phyloP scores from a whole-genome alignment of 2,113 vertebrate genomes.

The Lophius piscatorius region DNA sequence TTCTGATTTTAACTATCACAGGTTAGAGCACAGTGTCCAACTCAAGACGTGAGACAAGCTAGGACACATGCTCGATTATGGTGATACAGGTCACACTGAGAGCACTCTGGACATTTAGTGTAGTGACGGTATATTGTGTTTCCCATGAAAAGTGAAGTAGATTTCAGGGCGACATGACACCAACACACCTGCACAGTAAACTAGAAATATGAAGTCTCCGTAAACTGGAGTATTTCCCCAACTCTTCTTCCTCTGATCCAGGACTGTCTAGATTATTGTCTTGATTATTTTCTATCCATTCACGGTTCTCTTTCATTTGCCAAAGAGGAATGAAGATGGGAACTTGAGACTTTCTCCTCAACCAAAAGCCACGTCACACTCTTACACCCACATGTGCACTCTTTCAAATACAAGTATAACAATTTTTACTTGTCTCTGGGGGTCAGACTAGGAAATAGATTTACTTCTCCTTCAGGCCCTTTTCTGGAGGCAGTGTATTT shows the following conservation, averaged over 20 bases:
- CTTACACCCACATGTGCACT: background rate
- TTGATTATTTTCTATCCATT: conserved; percentile 38
- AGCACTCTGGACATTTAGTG: conserved; percentile 11
- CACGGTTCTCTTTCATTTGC: conserved; percentile 56
- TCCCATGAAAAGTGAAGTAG: conserved; percentile 29
- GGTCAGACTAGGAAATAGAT: conserved; percentile 41
- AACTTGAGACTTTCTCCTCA: conserved; percentile 31
- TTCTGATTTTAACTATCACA: conserved; percentile 5
- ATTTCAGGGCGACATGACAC: conserved; percentile 22
- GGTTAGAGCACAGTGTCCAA: background rate
- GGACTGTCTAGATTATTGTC: conserved; percentile 18
- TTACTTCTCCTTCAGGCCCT: conserved; percentile 30
- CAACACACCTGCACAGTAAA: conserved; percentile 32
- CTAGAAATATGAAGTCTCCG: conserved; percentile 41
- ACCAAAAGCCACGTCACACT: conserved; percentile 22
- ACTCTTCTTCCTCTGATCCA: conserved; percentile 9
- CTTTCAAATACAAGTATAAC: conserved; percentile 9
- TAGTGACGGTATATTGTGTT: conserved; percentile 12
- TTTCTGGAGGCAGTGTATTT: conserved; percentile 7
- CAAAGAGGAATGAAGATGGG: conserved; percentile 58
- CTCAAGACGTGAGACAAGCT: too few relatives aligned
- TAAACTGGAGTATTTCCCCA: conserved; percentile 54
- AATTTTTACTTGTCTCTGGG: conserved; percentile 13
- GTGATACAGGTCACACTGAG: background rate
- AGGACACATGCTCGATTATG: background rate